A percentile compares a stretch with the other conserved stretches of the same genome.
Evolutionary conservation across 2,113 vertebrate species (phyloP).

Genomic region (Aix galericulata): DNA sequence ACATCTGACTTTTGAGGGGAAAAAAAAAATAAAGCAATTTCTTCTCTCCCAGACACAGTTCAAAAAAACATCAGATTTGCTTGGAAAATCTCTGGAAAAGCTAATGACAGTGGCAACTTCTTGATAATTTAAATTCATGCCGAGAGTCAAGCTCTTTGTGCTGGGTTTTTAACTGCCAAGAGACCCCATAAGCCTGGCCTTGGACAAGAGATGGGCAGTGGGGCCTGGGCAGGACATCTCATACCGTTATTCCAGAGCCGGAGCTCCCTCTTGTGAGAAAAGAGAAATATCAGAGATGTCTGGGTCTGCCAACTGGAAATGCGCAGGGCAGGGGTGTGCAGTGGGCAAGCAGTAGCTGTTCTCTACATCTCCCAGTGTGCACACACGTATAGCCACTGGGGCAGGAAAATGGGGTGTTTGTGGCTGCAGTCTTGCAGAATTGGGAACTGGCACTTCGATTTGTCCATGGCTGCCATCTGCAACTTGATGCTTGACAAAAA

Average conservation of each 20-base stretch:
- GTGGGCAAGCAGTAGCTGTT: background rate
- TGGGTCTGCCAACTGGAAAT: background rate
- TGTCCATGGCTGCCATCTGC: background rate
- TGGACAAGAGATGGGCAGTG: background rate
- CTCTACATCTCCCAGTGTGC: background rate
- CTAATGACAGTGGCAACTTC: background rate
- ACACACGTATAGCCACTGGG: background rate
- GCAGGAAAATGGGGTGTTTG: background rate
- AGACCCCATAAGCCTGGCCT: background rate
- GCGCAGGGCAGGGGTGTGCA: background rate
- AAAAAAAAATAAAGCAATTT: background rate
- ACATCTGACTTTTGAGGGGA: background rate
- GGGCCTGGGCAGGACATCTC: background rate
- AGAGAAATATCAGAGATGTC: background rate
- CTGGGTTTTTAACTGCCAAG: background rate
- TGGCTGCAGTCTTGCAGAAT: background rate
- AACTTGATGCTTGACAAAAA: background rate
- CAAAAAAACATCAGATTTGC: background rate
- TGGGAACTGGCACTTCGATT: background rate
- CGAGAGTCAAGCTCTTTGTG: background rate
- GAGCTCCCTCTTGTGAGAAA: slow-evolving; percentile 71
- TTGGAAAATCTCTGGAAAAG: background rate
- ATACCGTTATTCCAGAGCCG: background rate
- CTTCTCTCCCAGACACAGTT: background rate
- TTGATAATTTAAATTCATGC: background rate